These are phyloP conservation scores for Nesogale talazaci DNA, from an alignment of 2,113 vertebrate genomes.

Conservation along the genomic window DNA sequence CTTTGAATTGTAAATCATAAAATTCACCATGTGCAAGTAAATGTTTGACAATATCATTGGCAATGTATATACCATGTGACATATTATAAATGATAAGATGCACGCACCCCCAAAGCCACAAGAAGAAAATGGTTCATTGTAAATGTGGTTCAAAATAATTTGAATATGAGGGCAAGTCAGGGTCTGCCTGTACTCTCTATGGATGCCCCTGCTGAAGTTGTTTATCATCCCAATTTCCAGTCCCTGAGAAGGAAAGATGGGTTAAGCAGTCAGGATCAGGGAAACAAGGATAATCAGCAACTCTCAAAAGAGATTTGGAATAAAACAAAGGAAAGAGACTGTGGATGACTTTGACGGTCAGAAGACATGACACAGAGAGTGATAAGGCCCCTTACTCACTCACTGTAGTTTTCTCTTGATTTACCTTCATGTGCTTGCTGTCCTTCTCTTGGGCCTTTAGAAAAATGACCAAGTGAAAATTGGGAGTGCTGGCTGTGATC, in stretches of 20 bases:
- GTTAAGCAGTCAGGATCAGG: background rate
- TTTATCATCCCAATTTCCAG: background rate
- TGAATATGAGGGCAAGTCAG: background rate
- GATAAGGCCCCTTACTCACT: no score
- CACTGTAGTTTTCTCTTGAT: background rate
- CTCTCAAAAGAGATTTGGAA: background rate
- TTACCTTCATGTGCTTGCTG: slow-evolving; percentile 16
- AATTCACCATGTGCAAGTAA: background rate
- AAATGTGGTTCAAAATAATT: no score
- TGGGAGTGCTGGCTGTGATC: background rate
- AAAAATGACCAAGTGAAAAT: background rate
- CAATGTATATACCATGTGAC: background rate
- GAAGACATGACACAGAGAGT: background rate
- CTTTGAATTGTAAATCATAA: background rate
- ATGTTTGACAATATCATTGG: background rate
- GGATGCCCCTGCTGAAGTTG: background rate
- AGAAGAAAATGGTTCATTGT: no score
- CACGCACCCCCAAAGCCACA: no score
- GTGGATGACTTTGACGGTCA: background rate
- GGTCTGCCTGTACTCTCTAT: background rate
- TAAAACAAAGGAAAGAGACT: background rate
- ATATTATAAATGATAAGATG: background rate
- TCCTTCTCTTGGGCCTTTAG: background rate
- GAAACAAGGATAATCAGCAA: slow-evolving; percentile 2
- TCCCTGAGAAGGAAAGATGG: background rate